Conservation (phyloP, 2,113 vertebrate genomes). For the Piliocolobus tephrosceles region DNA sequence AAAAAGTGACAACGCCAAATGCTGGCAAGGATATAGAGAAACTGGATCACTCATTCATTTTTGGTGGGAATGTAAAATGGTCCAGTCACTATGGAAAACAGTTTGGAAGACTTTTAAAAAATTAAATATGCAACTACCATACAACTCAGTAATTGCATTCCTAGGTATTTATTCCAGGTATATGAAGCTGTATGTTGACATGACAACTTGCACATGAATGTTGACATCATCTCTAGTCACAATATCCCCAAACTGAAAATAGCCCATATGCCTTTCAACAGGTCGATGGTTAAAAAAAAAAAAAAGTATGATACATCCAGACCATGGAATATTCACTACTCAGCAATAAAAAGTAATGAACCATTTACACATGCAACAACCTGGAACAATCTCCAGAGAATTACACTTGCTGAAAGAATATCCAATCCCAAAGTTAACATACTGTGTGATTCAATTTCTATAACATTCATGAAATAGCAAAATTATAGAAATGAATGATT, state of each 20-base stretch:
- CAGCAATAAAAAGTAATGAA: background rate
- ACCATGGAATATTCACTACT: background rate
- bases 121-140: background rate
- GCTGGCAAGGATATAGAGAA: background rate
- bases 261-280: background rate
- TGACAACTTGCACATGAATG: background rate
- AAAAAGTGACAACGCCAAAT: background rate
- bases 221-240: background rate
- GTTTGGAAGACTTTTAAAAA: background rate
- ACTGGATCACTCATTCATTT: background rate
- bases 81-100: background rate
- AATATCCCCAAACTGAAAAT: background rate
- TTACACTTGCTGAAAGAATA: background rate
- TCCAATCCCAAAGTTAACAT: background rate
- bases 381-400: background rate
- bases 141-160: background rate
- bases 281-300: background rate
- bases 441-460: background rate
- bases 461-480: background rate
- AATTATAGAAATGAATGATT: background rate
- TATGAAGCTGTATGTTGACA: background rate
- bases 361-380: background rate
- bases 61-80: background rate
- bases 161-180: background rate
- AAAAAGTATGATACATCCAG: no score